Evolutionary conservation across 2,888 invertebrate species (phyloP).

Genomic region (Malacosoma neustria): DNA sequence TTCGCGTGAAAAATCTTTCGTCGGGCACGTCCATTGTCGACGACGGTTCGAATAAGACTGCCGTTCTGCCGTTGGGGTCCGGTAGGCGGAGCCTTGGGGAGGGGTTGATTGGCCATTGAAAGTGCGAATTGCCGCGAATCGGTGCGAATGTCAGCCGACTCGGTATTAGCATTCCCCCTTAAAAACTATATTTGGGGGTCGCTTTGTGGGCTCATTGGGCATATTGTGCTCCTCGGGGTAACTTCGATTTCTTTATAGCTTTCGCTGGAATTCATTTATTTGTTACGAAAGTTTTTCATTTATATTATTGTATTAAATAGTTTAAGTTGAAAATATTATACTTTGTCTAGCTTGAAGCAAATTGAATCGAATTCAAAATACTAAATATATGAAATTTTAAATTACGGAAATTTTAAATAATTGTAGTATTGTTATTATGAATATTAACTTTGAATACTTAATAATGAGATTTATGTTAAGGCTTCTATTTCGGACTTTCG

Average conservation of each 20-base stretch:
- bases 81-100: conserved; percentile 45
- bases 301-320: no score
- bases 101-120: conserved; percentile 70
- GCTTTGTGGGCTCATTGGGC: conserved; percentile 64
- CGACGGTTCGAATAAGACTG: not conserved
- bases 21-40: conserved; percentile 52
- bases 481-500: no score
- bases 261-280: no score
- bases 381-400: no score
- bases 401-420: no score
- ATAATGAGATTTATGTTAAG: no score
- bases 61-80: conserved; percentile 17
- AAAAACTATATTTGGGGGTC: conserved; percentile 58
- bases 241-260: not conserved
- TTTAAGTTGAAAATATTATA: no score
- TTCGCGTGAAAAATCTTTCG: conserved; percentile 51
- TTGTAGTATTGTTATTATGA: no score
- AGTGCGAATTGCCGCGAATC: conserved; percentile 51
- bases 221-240: conserved; percentile 44
- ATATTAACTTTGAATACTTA: no score
- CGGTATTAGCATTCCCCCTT: conserved; percentile 67
- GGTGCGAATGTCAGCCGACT: conserved; percentile 71
- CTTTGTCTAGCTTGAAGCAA: no score
- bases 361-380: no score
- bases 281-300: no score